These are phyloP conservation scores for Brachionus calyciflorus DNA, from an alignment of 1,140 invertebrate species.

Conservation along the genomic window DNA sequence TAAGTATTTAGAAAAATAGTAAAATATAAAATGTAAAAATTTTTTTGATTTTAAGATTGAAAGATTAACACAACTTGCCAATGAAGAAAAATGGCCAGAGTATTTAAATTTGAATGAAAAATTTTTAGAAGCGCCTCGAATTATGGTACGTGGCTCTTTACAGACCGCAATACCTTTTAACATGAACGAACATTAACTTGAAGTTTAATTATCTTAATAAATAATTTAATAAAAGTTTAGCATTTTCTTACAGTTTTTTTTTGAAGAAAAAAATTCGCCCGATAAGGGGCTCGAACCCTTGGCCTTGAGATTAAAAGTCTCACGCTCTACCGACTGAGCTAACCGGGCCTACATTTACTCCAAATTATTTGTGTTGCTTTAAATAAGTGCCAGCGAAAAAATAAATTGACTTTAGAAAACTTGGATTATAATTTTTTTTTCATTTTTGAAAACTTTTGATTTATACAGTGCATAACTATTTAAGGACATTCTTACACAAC, in stretches of 20 bases:
- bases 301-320: slow-evolving; percentile 42
- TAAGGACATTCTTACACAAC: too few species aligned
- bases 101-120: not conserved
- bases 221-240: too few species aligned
- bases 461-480: too few species aligned
- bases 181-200: too few species aligned
- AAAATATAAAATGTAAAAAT: not conserved
- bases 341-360: not conserved
- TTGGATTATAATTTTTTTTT: too few species aligned
- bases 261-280: slow-evolving; percentile 7
- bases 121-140: slow-evolving; percentile 9
- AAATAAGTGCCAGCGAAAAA: too few species aligned
- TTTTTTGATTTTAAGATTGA: not conserved
- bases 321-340: slow-evolving; percentile 41
- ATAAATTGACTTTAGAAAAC: too few species aligned
- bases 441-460: too few species aligned
- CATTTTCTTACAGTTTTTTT: too few species aligned
- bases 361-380: too few species aligned
- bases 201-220: too few species aligned
- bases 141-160: not conserved
- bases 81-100: slow-evolving; percentile 30
- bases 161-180: not conserved
- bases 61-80: not conserved
- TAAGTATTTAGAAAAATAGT: not conserved
- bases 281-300: slow-evolving; percentile 41